Percentiles rank a stretch among this genome's conserved stretches.
Conservation (phyloP, 2,888 invertebrate genomes). For the Pandemis cinnamomeana region DNA sequence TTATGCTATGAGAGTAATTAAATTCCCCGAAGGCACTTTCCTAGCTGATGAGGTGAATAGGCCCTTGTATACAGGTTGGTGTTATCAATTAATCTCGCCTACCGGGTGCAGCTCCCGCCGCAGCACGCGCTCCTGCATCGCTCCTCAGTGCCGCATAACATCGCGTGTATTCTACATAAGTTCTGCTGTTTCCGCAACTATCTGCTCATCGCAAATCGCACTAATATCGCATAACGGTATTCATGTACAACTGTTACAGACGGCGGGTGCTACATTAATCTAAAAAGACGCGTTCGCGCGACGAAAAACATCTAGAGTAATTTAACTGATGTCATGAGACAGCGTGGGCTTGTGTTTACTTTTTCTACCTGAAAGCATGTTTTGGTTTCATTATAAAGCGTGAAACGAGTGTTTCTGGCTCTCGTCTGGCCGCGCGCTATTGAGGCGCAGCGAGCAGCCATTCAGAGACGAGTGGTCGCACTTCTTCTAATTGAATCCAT, state of each 20-base stretch:
- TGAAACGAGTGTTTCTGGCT: neutral
- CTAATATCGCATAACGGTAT: neutral
- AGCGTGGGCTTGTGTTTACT: neutral
- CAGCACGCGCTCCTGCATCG: neutral
- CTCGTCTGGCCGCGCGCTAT: slow-evolving; percentile 10
- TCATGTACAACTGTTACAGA: neutral
- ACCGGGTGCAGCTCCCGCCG: neutral
- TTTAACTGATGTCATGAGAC: neutral
- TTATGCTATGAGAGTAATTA: no score
- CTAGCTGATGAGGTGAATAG: no score
- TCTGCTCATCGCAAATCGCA: neutral
- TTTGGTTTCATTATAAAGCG: neutral
- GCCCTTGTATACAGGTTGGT: no score
- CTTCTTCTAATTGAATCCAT: slow-evolving; percentile 41
- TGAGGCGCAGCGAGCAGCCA: slow-evolving; percentile 24
- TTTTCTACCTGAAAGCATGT: neutral
- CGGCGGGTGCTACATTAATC: neutral
- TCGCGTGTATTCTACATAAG: neutral
- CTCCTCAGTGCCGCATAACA: neutral
- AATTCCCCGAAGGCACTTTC: no score
- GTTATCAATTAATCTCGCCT: neutral
- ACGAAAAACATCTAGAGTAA: neutral
- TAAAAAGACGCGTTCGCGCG: neutral
- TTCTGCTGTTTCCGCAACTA: neutral
- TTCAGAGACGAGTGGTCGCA: slow-evolving; percentile 31